Percentiles rank a stretch among this genome's conserved stretches.
These are phyloP conservation scores for Lacanobia oleracea DNA, from an alignment of 2,888 invertebrate genomes.

Conservation along the genomic window DNA sequence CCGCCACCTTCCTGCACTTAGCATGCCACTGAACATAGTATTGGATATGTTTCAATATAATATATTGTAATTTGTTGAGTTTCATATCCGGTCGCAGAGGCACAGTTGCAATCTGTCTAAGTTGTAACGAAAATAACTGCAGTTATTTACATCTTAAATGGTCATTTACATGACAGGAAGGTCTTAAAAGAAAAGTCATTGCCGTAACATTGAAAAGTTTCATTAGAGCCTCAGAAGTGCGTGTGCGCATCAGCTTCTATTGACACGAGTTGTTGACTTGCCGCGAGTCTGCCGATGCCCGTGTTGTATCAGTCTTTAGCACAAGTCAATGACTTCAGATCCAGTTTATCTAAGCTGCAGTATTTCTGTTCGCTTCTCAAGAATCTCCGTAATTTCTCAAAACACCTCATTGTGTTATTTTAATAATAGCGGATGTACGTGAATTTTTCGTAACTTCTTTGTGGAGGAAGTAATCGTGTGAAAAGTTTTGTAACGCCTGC, in stretches of 20 bases:
- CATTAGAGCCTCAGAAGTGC: slow-evolving; percentile 27
- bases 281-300: slow-evolving; percentile 24
- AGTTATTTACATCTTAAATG: slow-evolving; percentile 8
- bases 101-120: slow-evolving; percentile 28
- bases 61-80: slow-evolving; percentile 55
- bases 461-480: slow-evolving; percentile 88
- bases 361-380: slow-evolving; percentile 73
- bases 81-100: slow-evolving; percentile 68
- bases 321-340: slow-evolving; percentile 66
- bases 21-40: slow-evolving; percentile 67
- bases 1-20: slow-evolving; percentile 75
- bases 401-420: slow-evolving; percentile 81
- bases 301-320: slow-evolving; percentile 48
- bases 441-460: slow-evolving; percentile 87
- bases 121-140: slow-evolving; percentile 42
- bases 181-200: slow-evolving; percentile 34
- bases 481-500: slow-evolving; percentile 75
- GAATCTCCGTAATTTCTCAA: slow-evolving; percentile 79
- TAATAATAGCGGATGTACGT: slow-evolving; percentile 84
- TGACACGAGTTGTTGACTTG: slow-evolving; percentile 54
- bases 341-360: slow-evolving; percentile 58
- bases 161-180: background rate
- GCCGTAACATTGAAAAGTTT: slow-evolving; percentile 33
- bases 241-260: slow-evolving; percentile 28
- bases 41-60: slow-evolving; percentile 51